Base-by-base conservation (phyloP, 2,797 vertebrate genomes). In the Eospalax fontanierii region DNA sequence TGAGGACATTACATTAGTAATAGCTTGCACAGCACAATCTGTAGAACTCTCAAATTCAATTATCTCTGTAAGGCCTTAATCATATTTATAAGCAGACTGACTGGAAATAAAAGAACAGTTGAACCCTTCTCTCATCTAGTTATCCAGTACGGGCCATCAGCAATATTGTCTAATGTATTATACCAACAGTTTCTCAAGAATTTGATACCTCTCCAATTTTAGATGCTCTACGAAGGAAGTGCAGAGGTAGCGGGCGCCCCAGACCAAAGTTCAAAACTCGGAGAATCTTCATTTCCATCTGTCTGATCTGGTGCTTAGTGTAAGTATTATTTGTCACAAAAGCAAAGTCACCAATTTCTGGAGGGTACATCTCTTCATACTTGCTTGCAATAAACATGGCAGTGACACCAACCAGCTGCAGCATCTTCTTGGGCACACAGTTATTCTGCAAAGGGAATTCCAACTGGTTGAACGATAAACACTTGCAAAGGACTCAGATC, bases 391-490 rank as follows among this genome's bases (percentile, higher is more conserved):
- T 65, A 4, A 98, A 98, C 97, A 98, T 97, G 33, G 97, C 97
- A 1, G 98, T 98, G 50, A 98, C 88, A n/a, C 97, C 99, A 30
- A 99, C 99, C 30, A 99, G 98, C 98, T 99, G 99, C 63, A 99
- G 97, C 80, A 98, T 98, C 79, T 97, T 99, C 97, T 99, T 99
- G 54, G 99, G 97, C 89, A 99, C 98, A 92, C 98, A 97, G 57
- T 95, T 99, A 87, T 94, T 98, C 99, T 99, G 57, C 26, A 95
- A 81, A 5, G 73, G 35, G 22, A 93, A 90, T 90, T 76, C 71
- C 61, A 93, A 59, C 0, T 2, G 28, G 5, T 61, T 94, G 18
- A 95, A 30, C 74, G 87, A 74, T 11, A 65, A 3, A 4, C 30
- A 70, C 50, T 89, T 71, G 50, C 87, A 93, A 91, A 93, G 28